phyloP scores from a whole-genome alignment of 2,888 invertebrate genomes.

The Pyrrhosoma nymphula region DNA sequence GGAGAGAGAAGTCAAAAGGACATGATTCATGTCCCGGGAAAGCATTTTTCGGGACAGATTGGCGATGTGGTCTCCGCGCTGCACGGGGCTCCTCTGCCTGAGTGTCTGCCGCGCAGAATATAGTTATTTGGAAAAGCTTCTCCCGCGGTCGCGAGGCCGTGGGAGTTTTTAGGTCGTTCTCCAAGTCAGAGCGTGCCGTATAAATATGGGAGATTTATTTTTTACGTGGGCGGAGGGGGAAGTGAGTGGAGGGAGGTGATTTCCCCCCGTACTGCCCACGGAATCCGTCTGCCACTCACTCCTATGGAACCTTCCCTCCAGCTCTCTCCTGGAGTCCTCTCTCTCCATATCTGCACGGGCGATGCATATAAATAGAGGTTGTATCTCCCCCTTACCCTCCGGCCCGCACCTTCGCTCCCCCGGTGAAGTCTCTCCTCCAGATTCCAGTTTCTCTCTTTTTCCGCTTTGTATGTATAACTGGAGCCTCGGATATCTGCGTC shows the following conservation, averaged over 20 bases:
- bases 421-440: not conserved
- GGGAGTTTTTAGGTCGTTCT: slow-evolving; percentile 40
- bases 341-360: slow-evolving; percentile 58
- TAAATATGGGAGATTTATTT: slow-evolving; percentile 27
- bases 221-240: not conserved
- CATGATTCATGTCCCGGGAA: not conserved
- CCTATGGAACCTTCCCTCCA: not conserved
- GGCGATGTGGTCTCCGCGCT: not conserved
- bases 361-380: slow-evolving; percentile 63
- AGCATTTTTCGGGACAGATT: slow-evolving; percentile 26
- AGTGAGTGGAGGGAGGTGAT: not conserved
- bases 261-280: not conserved
- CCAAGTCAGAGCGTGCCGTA: slow-evolving; percentile 44
- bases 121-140: not conserved
- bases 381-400: not conserved
- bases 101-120: not conserved
- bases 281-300: not conserved
- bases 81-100: not conserved
- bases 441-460: slow-evolving; percentile 17
- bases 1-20: slow-evolving; percentile 18
- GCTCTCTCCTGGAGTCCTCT: not conserved
- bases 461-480: slow-evolving; percentile 65
- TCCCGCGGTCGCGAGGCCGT: not conserved
- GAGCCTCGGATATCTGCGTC: slow-evolving; percentile 49
- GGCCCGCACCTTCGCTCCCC: not conserved